phyloP scores from a whole-genome alignment of 2,113 vertebrate species.

The Etia nguti region DNA sequence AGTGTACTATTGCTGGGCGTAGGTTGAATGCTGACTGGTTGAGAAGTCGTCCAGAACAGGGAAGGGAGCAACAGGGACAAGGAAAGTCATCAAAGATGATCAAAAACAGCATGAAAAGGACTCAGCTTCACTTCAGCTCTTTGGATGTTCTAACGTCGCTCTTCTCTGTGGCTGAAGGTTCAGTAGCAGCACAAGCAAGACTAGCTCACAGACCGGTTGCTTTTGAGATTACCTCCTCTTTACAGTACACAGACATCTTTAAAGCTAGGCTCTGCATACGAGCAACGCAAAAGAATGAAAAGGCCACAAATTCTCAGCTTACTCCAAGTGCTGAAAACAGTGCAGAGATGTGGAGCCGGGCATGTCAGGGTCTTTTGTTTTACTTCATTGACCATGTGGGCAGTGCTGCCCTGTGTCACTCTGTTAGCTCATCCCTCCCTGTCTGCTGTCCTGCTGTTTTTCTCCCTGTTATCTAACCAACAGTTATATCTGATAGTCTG shows the following conservation, averaged over 20 bases:
- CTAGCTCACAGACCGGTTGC: not conserved
- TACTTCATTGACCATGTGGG: conserved; percentile 4
- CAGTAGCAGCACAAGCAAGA: not conserved
- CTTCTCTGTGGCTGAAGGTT: not conserved
- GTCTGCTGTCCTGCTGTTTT: not conserved
- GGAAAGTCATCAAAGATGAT: not conserved
- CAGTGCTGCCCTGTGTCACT: not conserved
- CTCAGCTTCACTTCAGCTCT: not conserved
- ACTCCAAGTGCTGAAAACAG: not conserved
- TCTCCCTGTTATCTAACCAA: not conserved
- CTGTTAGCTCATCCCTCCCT: conserved; percentile 6
- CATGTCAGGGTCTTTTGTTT: not conserved
- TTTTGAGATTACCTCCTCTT: not conserved
- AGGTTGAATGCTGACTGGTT: not conserved
- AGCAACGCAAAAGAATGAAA: not conserved
- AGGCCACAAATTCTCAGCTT: not conserved
- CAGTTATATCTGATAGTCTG: not conserved
- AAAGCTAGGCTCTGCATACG: not conserved
- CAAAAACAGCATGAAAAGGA: not conserved
- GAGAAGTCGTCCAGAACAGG: fast-evolving
- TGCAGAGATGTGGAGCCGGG: not conserved
- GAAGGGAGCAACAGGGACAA: not conserved
- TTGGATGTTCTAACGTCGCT: not conserved
- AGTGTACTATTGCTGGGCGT: fast-evolving
- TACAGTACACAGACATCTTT: not conserved